Conservation (phyloP, 2,113 vertebrate species). For the Pollachius pollachius region DNA sequence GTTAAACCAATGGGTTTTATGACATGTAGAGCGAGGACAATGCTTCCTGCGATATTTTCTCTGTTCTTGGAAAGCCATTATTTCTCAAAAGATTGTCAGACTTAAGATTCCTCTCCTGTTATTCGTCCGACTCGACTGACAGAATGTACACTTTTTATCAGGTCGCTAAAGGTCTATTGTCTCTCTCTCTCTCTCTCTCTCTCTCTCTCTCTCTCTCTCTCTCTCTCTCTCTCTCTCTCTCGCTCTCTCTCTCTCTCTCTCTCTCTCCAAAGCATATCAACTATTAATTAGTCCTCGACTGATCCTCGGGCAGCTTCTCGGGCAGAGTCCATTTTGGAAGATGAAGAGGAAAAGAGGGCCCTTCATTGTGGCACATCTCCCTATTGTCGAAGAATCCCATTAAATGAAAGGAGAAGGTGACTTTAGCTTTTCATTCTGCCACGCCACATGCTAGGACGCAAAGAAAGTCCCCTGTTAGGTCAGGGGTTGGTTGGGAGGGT, state of each 20-base stretch:
- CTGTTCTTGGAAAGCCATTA: no score
- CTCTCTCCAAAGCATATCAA: constrained; percentile 24
- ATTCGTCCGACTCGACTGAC: background rate
- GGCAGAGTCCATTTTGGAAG: constrained; percentile 49
- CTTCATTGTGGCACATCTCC: constrained; percentile 58
- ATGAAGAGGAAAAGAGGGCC: constrained; percentile 54
- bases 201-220: background rate
- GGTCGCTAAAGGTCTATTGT: no score
- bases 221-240: no score
- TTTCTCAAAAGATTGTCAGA: no score
- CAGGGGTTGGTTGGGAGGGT: constrained; percentile 34
- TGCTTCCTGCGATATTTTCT: no score
- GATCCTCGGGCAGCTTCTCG: constrained; percentile 26
- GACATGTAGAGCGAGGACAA: no score
- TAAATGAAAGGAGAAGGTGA: constrained; percentile 70
- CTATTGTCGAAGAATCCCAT: constrained; percentile 70
- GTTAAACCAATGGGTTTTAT: no score
- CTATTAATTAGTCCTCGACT: constrained; percentile 47
- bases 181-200: no score
- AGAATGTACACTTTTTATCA: background rate
- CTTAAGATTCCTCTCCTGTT: background rate
- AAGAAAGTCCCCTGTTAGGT: constrained; percentile 58
- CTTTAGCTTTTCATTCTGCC: constrained; percentile 67
- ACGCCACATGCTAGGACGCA: constrained; percentile 57
- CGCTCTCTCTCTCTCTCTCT: background rate